phyloP scores from a whole-genome alignment of 2,888 invertebrate genomes.

The Tryphoninae sp. region DNA sequence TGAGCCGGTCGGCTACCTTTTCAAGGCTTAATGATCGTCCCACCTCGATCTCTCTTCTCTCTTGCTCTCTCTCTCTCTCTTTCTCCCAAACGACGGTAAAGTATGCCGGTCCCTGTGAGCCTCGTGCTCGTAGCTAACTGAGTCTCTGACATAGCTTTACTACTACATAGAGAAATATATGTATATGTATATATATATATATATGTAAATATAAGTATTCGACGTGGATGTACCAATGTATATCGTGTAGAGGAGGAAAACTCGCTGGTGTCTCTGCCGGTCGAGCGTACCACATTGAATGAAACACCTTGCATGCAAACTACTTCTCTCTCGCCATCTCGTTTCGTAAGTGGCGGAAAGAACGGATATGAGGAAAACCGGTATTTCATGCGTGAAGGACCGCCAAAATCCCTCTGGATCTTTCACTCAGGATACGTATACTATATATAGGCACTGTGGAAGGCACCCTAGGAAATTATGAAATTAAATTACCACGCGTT shows the following conservation, averaged over 20 bases:
- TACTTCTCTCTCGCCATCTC: slow-evolving; percentile 28
- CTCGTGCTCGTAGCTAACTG: slow-evolving; percentile 4
- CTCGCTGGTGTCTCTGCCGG: slow-evolving; percentile 15
- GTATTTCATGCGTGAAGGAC: slow-evolving; percentile 29
- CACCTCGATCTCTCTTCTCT: slow-evolving; percentile 51
- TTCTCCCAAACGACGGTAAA: neutral
- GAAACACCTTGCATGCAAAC: slow-evolving; percentile 60
- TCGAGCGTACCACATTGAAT: slow-evolving; percentile 32
- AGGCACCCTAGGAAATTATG: slow-evolving; percentile 12
- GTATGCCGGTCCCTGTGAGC: neutral
- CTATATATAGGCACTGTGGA: neutral
- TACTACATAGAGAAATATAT: neutral
- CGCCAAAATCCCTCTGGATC: slow-evolving; percentile 39
- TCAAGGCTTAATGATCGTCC: slow-evolving; percentile 62
- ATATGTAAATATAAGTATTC: neutral
- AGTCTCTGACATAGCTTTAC: slow-evolving; percentile 1
- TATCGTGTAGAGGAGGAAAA: neutral
- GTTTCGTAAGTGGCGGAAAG: slow-evolving; percentile 56
- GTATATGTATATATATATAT: neutral
- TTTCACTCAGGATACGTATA: slow-evolving; percentile 7
- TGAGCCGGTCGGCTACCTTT: slow-evolving; percentile 53
- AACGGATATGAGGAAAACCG: slow-evolving; percentile 44
- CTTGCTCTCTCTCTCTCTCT: neutral
- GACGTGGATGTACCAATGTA: neutral
- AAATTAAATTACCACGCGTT: slow-evolving; percentile 37